Conservation (phyloP, 1,140 invertebrate species). For the Caenorhabditis briggsae region DNA sequence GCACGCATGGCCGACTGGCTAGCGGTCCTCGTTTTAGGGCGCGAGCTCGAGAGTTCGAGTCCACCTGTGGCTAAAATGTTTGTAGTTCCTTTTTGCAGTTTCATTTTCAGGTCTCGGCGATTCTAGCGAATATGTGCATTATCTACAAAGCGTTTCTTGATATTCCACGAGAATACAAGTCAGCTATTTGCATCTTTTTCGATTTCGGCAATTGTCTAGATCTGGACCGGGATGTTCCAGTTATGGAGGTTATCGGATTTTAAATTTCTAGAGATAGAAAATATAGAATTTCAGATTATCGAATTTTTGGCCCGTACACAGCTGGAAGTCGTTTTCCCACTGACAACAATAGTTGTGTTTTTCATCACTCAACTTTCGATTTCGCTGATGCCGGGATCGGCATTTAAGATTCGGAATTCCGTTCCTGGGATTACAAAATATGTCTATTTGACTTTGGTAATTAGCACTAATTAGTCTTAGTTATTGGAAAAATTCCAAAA, state of each 20-base stretch:
- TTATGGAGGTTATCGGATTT: not conserved
- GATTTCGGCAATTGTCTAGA: not conserved
- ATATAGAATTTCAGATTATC: not conserved
- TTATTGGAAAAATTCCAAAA: not conserved
- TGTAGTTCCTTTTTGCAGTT: not conserved
- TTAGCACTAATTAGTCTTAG: no score
- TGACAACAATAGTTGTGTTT: not conserved
- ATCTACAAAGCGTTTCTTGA: not conserved
- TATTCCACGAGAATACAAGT: constrained; percentile 1
- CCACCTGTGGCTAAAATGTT: not conserved
- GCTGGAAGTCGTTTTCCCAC: not conserved
- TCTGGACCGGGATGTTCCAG: not conserved
- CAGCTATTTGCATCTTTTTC: not conserved
- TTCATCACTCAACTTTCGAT: not conserved
- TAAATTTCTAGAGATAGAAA: not conserved
- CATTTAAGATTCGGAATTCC: not conserved
- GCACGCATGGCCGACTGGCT: no score
- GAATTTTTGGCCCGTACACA: not conserved
- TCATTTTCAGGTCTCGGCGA: not conserved
- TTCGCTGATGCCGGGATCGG: not conserved
- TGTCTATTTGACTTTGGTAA: not conserved
- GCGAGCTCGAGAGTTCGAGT: no score
- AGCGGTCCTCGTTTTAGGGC: no score
- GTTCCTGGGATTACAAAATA: not conserved
- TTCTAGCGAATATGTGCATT: not conserved